phyloP scores from a whole-genome alignment of 2,888 invertebrate genomes.

The Lucinisca nassula region DNA sequence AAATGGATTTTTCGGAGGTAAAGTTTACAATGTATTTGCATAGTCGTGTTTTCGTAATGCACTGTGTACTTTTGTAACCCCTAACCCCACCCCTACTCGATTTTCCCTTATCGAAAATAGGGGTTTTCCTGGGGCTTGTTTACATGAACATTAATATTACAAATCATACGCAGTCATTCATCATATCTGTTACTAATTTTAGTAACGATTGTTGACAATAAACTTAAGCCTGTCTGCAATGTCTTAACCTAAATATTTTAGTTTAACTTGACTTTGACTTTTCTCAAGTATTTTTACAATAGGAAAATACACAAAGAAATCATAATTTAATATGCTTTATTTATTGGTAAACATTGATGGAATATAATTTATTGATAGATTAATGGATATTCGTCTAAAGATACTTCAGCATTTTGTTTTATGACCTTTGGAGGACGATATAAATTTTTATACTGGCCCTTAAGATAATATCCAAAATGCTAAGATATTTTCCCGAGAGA shows the following conservation, averaged over 20 bases:
- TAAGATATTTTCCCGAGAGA: neutral
- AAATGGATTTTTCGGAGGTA: no score
- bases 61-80: no score
- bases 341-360: neutral
- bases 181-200: no score
- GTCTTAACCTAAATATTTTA: no score
- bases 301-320: neutral
- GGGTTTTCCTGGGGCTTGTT: no score
- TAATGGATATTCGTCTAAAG: neutral
- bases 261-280: neutral
- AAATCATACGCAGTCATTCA: no score
- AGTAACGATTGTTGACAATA: neutral
- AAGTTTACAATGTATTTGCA: no score
- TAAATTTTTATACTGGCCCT: neutral
- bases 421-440: neutral
- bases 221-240: neutral
- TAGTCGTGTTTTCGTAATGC: no score
- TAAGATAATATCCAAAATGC: neutral
- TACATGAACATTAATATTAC: no score
- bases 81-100: no score
- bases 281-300: neutral
- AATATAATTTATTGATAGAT: neutral
- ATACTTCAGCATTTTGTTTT: slow-evolving; percentile 7
- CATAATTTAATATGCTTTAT: slow-evolving; percentile 9
- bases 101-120: no score